phyloP scores from a whole-genome alignment of 2,113 vertebrate genomes.

The Austrofundulus limnaeus region DNA sequence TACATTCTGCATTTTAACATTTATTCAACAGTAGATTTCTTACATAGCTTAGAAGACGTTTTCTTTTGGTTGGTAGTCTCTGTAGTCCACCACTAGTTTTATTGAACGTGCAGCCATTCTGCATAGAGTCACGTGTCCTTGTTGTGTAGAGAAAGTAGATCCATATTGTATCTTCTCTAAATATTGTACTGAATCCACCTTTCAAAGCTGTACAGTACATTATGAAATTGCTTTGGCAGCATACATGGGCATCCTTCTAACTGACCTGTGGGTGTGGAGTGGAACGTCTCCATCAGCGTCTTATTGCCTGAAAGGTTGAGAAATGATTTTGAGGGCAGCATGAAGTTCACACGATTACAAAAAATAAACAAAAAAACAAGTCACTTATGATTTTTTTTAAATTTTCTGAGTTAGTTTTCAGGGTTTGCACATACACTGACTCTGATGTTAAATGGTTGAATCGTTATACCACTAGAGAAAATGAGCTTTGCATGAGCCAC shows the following conservation, averaged over 20 bases:
- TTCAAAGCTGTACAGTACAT: slow-evolving; percentile 79
- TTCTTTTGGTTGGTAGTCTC: slow-evolving; percentile 71
- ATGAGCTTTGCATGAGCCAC: slow-evolving; percentile 70
- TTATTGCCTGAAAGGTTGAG: slow-evolving; percentile 63
- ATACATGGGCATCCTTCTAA: slow-evolving; percentile 71
- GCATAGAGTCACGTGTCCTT: slow-evolving; percentile 86
- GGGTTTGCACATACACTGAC: slow-evolving; percentile 9
- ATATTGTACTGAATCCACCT: slow-evolving; percentile 85
- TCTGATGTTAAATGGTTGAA: slow-evolving; percentile 2
- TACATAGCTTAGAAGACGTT: slow-evolving; percentile 72
- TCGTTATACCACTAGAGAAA: slow-evolving; percentile 36
- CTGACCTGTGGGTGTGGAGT: slow-evolving; percentile 83
- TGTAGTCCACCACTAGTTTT: slow-evolving; percentile 80
- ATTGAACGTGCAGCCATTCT: slow-evolving; percentile 81
- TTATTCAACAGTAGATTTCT: slow-evolving; percentile 78
- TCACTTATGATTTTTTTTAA: no score
- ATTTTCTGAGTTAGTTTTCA: no score
- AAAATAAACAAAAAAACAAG: not conserved
- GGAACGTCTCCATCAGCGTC: slow-evolving; percentile 82
- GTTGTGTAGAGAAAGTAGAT: slow-evolving; percentile 86
- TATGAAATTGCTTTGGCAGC: slow-evolving; percentile 80
- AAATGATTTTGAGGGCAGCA: slow-evolving; percentile 69
- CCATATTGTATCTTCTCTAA: slow-evolving; percentile 83
- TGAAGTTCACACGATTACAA: slow-evolving; percentile 62
- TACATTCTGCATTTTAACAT: slow-evolving; percentile 28